phyloP scores from a whole-genome alignment of 2,797 vertebrate species.

The Ctenosaura bakeri region DNA sequence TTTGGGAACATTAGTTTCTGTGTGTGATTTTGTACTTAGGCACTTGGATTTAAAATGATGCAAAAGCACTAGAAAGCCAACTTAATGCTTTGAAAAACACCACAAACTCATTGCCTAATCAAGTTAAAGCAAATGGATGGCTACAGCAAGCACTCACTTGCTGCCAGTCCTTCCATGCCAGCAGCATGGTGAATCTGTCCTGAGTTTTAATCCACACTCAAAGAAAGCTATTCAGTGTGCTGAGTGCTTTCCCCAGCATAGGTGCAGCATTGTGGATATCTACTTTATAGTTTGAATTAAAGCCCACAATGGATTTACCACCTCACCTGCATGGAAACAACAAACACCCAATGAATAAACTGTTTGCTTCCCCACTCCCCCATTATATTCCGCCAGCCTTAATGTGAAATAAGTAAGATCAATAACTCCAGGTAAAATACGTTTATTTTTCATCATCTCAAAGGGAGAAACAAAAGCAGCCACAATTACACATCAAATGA shows the following conservation, averaged over 20 bases:
- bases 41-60: background rate
- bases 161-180: no score
- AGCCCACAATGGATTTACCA: no score
- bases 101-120: background rate
- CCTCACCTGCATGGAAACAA: no score
- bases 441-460: slow-evolving; percentile 48
- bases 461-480: background rate
- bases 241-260: no score
- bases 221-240: no score
- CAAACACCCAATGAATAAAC: background rate
- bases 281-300: no score
- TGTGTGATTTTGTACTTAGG: background rate
- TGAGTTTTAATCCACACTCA: no score
- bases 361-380: background rate
- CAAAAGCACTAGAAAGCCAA: background rate
- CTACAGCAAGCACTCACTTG: background rate
- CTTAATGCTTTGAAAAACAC: background rate
- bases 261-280: no score
- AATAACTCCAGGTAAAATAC: background rate
- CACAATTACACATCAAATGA: background rate
- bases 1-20: background rate
- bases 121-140: background rate
- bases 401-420: slow-evolving; percentile 34
- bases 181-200: no score
- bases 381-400: background rate